These are phyloP conservation scores for Pelmatolapia mariae DNA, from an alignment of 2,113 vertebrate genomes.

Conservation along the genomic window DNA sequence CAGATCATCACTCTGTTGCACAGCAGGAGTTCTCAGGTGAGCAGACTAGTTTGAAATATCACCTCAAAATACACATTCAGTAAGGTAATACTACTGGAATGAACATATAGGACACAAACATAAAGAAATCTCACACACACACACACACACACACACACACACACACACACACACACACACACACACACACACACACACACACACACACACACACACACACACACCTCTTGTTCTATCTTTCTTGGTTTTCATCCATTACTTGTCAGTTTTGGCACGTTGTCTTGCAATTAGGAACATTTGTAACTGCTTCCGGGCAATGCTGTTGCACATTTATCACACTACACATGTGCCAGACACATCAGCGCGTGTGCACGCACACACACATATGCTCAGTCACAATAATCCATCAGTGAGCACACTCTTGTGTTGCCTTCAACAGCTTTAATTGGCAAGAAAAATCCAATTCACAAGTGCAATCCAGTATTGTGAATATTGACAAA, in stretches of 20 bases:
- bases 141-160: not conserved
- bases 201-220: not conserved
- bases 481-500: not conserved
- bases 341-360: not conserved
- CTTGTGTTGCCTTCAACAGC: not conserved
- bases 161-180: not conserved
- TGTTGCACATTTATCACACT: not conserved
- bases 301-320: not conserved
- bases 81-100: not conserved
- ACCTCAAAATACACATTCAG: not conserved
- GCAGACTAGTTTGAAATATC: not conserved
- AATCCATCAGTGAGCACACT: not conserved
- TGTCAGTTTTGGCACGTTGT: slow-evolving; percentile 1
- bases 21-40: not conserved
- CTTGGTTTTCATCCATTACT: not conserved
- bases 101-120: not conserved
- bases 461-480: not conserved
- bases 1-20: not conserved
- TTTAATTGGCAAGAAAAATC: slow-evolving; percentile 13
- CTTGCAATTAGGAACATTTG: slow-evolving; percentile 27
- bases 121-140: not conserved
- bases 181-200: too few relatives aligned
- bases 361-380: not conserved
- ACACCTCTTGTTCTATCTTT: not conserved
- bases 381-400: not conserved